Conservation (phyloP, 2,113 vertebrate genomes). For the Notothenia rossii region DNA sequence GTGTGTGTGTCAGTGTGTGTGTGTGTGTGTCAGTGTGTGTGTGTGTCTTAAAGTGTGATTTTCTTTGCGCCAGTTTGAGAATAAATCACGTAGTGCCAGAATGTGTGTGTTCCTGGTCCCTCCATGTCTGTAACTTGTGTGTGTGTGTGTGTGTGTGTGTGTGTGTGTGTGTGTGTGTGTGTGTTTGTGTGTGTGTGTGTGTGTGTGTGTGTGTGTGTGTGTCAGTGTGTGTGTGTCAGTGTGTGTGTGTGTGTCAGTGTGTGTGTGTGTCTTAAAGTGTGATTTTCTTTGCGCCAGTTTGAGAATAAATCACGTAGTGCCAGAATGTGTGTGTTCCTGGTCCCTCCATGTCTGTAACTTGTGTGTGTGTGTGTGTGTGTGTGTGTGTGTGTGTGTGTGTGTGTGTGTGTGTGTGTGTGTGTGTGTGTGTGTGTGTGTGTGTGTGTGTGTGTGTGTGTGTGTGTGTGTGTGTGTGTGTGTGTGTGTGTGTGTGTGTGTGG, state of each 20-base stretch:
- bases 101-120: not conserved
- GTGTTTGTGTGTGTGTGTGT: too few relatives aligned
- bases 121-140: not conserved
- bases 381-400: too few relatives aligned
- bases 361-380: too few relatives aligned
- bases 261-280: constrained; percentile 4
- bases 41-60: constrained; percentile 1
- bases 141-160: too few relatives aligned
- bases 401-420: too few relatives aligned
- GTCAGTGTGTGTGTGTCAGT: too few relatives aligned
- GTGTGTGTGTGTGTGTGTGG: constrained; percentile 1
- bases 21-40: constrained; percentile 18
- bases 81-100: not conserved
- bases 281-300: constrained; percentile 10
- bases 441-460: too few relatives aligned
- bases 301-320: constrained; percentile 3
- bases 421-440: too few relatives aligned
- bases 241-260: constrained; percentile 24
- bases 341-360: not conserved
- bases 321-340: not conserved
- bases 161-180: too few relatives aligned
- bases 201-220: too few relatives aligned
- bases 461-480: constrained; percentile 26
- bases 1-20: too few relatives aligned
- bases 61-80: constrained; percentile 13